phyloP scores from a whole-genome alignment of 1,140 invertebrate genomes.

The Atta colombica region DNA sequence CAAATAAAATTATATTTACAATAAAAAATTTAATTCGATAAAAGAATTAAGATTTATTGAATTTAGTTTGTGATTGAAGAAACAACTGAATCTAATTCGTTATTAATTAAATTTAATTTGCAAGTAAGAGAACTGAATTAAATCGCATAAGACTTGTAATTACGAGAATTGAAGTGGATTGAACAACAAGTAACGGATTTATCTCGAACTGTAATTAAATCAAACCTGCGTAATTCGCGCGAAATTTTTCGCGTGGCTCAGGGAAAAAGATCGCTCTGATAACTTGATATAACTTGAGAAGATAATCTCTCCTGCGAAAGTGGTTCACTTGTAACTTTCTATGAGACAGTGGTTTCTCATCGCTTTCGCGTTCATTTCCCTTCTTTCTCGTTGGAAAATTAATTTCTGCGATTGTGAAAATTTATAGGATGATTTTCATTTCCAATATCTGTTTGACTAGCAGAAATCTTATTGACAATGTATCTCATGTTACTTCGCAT shows the following conservation, averaged over 20 bases:
- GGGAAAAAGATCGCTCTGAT: slow-evolving; percentile 51
- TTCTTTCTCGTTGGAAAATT: slow-evolving; percentile 39
- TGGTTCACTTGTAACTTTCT: slow-evolving; percentile 54
- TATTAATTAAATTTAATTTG: slow-evolving; percentile 10
- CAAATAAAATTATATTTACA: background rate
- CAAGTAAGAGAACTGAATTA: background rate
- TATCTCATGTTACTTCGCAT: background rate
- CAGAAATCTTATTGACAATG: slow-evolving; percentile 1
- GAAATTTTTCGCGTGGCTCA: slow-evolving; percentile 11
- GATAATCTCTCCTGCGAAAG: slow-evolving; percentile 48
- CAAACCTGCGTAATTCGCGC: background rate
- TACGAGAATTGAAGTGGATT: background rate
- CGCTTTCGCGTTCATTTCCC: slow-evolving; percentile 50
- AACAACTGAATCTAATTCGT: background rate
- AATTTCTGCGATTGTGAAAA: slow-evolving; percentile 50
- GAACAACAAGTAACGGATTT: background rate
- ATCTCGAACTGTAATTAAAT: slow-evolving; percentile 9
- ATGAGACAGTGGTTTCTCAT: slow-evolving; percentile 54
- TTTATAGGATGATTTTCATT: slow-evolving; percentile 35
- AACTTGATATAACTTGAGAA: slow-evolving; percentile 44
- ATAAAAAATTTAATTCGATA: background rate
- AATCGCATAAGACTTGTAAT: background rate
- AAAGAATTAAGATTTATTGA: background rate
- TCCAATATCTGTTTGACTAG: background rate
- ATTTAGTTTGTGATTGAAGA: background rate